Conservation (phyloP, 2,797 vertebrate species). For the Mormyrops boulengeri region DNA sequence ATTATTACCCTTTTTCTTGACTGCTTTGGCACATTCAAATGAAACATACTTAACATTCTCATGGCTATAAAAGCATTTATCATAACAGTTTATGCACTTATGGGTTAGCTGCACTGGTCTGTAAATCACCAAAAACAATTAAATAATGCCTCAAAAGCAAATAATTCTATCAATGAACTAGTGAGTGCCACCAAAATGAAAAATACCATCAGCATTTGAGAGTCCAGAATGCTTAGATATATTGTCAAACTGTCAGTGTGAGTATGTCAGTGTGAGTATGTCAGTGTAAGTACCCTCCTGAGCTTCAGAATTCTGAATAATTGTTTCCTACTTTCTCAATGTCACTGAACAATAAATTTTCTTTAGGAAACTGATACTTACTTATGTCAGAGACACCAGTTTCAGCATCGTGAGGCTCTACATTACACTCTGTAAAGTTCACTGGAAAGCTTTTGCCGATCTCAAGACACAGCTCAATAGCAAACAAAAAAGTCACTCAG, state of each 20-base stretch:
- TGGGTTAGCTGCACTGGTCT: background rate
- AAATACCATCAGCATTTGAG: background rate
- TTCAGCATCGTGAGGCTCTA: background rate
- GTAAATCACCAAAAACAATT: background rate
- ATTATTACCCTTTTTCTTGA: background rate
- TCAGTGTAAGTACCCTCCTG: background rate
- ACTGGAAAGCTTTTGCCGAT: background rate
- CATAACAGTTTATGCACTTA: background rate
- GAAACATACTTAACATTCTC: background rate
- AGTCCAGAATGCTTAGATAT: background rate
- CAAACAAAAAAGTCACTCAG: background rate
- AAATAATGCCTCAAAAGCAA: background rate
- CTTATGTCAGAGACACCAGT: background rate
- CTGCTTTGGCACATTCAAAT: background rate
- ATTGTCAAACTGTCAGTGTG: background rate
- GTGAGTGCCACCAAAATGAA: background rate
- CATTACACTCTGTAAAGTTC: background rate
- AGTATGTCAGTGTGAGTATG: too few relatives aligned
- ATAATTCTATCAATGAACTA: background rate
- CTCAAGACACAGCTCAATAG: background rate
- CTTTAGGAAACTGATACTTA: background rate
- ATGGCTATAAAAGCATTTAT: background rate
- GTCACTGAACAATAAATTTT: background rate
- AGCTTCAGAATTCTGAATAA: background rate
- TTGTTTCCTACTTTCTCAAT: background rate